Evolutionary conservation across 2,797 vertebrate species (phyloP).

Genomic region (Scomberomorus guttatus): DNA sequence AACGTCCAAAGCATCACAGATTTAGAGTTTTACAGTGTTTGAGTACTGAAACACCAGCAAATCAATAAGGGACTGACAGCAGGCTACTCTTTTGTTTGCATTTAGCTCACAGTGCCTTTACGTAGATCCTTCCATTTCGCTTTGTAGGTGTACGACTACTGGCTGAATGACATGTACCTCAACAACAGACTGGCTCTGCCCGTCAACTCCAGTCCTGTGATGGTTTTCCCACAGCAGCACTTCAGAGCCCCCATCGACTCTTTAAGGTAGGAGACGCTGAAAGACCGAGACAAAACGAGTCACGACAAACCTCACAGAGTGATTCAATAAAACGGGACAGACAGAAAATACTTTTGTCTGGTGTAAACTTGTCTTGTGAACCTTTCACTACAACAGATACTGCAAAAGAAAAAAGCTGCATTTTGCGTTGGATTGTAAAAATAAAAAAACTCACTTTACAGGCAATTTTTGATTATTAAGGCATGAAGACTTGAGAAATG

Average conservation of each 20-base stretch:
- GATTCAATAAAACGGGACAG: not conserved
- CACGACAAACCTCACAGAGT: not conserved
- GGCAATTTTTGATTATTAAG: not conserved
- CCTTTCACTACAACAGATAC: not conserved
- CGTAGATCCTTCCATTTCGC: conserved; percentile 7
- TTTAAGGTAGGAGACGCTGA: conserved; percentile 86
- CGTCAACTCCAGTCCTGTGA: conserved; percentile 95
- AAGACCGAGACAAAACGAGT: not conserved
- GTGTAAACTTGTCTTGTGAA: not conserved
- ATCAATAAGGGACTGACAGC: too few species aligned
- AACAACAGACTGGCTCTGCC: conserved; percentile 93
- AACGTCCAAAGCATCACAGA: conserved; percentile 44
- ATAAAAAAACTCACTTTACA: not conserved
- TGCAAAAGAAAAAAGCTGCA: not conserved
- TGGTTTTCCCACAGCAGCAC: conserved; percentile 92
- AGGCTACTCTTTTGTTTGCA: too few species aligned
- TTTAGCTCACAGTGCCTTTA: not conserved
- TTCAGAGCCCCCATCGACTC: conserved; percentile 91
- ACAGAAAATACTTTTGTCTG: not conserved
- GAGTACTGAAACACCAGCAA: not conserved
- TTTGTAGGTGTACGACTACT: conserved; percentile 93
- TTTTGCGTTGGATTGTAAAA: not conserved
- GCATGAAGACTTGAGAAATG: conserved; percentile 27
- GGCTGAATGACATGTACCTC: conserved; percentile 99
- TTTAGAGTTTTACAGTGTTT: not conserved